Conservation (phyloP, 2,113 vertebrate genomes). For the Lepisosteus oculatus region DNA sequence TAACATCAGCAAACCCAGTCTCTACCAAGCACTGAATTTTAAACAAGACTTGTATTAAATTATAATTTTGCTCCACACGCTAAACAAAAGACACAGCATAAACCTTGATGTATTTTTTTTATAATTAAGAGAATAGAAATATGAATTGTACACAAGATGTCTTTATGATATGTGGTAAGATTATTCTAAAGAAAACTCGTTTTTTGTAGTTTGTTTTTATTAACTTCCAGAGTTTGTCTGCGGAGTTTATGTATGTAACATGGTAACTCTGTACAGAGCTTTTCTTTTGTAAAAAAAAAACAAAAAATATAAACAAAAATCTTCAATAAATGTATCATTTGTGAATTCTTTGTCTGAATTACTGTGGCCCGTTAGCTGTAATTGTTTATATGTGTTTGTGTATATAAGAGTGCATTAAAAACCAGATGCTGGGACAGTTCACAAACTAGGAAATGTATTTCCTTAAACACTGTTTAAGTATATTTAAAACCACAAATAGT, state of each 20-base stretch:
- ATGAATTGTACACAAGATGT: conserved; percentile 13
- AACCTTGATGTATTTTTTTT: conserved; percentile 1
- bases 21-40: too few species aligned
- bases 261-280: conserved; percentile 19
- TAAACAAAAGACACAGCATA: not conserved
- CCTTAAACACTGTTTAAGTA: too few species aligned
- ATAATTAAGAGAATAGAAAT: not conserved
- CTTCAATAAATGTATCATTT: conserved; percentile 13
- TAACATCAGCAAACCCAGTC: too few species aligned
- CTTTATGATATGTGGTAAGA: conserved; percentile 14
- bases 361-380: too few species aligned
- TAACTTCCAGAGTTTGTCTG: conserved; percentile 20
- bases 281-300: conserved; percentile 18
- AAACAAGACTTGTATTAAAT: not conserved
- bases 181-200: conserved; percentile 2
- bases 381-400: too few species aligned
- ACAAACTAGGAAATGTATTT: too few species aligned
- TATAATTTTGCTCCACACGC: not conserved
- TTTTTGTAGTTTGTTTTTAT: conserved; percentile 12
- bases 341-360: too few species aligned
- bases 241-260: conserved; percentile 22
- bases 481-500: too few species aligned
- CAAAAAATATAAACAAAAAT: not conserved
- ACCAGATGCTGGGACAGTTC: too few species aligned
- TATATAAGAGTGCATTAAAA: too few species aligned